A percentile compares a stretch with the other conserved stretches of the same genome.
phyloP scores from a whole-genome alignment of 2,888 invertebrate species.

The Octonoba sinensis region DNA sequence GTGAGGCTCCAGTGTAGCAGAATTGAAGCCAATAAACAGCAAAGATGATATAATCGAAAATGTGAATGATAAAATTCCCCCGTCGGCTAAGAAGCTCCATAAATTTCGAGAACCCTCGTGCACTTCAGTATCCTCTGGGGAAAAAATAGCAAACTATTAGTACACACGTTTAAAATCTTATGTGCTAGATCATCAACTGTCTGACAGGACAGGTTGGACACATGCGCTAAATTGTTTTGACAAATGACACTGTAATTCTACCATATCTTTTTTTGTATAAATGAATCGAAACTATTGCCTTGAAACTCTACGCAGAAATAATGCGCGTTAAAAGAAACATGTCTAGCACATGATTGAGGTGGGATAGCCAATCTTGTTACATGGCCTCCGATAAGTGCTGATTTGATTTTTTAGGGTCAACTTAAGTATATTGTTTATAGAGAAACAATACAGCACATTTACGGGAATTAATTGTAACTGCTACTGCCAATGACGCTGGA shows the following conservation, averaged over 20 bases:
- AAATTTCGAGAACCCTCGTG: conserved; percentile 38
- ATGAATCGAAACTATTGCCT: no score
- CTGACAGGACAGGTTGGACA: neutral
- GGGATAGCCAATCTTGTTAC: no score
- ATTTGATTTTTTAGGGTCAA: no score
- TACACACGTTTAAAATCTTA: neutral
- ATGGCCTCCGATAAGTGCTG: no score
- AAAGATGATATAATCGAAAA: conserved; percentile 64
- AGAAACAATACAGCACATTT: no score
- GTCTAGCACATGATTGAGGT: no score
- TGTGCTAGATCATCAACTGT: neutral
- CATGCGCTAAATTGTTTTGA: neutral
- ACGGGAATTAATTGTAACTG: no score
- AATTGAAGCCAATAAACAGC: conserved; percentile 81
- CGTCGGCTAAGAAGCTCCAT: conserved; percentile 35
- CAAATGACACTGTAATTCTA: neutral
- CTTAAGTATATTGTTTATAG: no score
- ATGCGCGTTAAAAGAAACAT: no score
- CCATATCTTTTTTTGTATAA: neutral
- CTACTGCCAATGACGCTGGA: no score
- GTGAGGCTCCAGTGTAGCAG: conserved; percentile 90
- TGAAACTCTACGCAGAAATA: no score
- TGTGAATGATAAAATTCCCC: conserved; percentile 47
- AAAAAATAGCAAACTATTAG: neutral
- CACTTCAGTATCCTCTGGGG: conserved; percentile 26